Evolutionary conservation across 2,888 invertebrate genomes (phyloP), one percentile per base, ranked within the genome.

Genomic region (Xanthia icteritia): DNA sequence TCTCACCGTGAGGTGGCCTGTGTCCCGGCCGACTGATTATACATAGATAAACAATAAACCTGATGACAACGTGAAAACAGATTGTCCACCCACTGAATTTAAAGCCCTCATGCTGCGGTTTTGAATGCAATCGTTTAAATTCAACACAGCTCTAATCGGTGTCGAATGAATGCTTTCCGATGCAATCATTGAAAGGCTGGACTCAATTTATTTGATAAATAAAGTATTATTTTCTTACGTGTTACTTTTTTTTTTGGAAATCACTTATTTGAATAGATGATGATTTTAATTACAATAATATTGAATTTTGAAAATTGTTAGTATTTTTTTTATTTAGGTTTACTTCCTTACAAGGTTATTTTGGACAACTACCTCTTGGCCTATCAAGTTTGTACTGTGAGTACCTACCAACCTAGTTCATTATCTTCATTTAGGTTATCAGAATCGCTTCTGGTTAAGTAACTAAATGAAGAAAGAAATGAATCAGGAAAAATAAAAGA

Each of bases 81-180:
- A 66, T 75, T 73, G 65, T 79, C 36, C n/a, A 51, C 39, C 48
- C 66, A 64, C 9, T 71, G 79, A 58, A 65, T 65, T 58, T n/a
- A 65, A 71, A 58, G 23, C 42, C 48, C 48, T 13, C 61, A 36
- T 74, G 1, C 23, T 54, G 54, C 36, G 72, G 72, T 60, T 65
- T 58, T 58, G 66, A 73, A 73, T 70, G 75, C 65, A 75, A 79
- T 83, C 63, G 72, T 70, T 69, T 79, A 54, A 69, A 75, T 75
- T 73, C n/a, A 73, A 67, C 51, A 70, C 63, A 64, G 45, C 58
- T 56, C 56, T 73, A 83, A 73, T 76, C 73, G 54, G 63, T 65
- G 72, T 42, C 54, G 61, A 71, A 65, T 73, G 76, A 65, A 61
- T 45, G 63, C 45, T 56, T 54, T 20, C 54, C 17, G n/a, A n/a